Evolutionary conservation across 2,113 vertebrate genomes (phyloP).

Genomic region (Microtus montanus): DNA sequence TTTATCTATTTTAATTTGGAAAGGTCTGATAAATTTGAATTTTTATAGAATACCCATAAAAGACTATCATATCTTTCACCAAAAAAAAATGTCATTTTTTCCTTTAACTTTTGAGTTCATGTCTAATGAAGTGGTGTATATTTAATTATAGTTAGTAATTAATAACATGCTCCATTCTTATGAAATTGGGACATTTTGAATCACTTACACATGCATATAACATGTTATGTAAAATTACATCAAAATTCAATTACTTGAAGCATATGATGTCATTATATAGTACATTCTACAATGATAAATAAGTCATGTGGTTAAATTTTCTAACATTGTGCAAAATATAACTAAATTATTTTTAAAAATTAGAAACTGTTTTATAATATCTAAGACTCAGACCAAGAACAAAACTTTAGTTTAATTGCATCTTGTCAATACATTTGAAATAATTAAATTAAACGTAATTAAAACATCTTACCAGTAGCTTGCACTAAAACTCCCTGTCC

Average conservation of each 20-base stretch:
- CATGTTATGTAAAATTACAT: neutral
- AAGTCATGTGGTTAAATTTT: neutral
- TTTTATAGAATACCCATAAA: slow-evolving; percentile 51
- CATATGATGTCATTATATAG: neutral
- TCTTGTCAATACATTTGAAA: neutral
- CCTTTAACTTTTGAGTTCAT: neutral
- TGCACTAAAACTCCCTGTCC: neutral
- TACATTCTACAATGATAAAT: neutral
- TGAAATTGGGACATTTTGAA: neutral
- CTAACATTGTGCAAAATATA: neutral
- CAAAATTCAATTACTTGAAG: neutral
- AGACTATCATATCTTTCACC: slow-evolving; percentile 32
- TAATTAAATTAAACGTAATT: neutral
- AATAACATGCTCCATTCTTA: neutral
- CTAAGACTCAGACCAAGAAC: neutral
- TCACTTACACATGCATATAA: neutral
- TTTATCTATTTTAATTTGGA: slow-evolving; percentile 63
- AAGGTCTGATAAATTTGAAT: slow-evolving; percentile 50
- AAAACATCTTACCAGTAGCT: neutral
- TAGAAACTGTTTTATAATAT: neutral
- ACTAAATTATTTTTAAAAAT: neutral
- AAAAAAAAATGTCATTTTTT: neutral
- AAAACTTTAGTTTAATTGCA: neutral
- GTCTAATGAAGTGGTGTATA: slow-evolving; percentile 13
- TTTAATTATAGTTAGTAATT: slow-evolving; percentile 46